phyloP scores from a whole-genome alignment of 2,113 vertebrate species.

The Euleptes europaea region DNA sequence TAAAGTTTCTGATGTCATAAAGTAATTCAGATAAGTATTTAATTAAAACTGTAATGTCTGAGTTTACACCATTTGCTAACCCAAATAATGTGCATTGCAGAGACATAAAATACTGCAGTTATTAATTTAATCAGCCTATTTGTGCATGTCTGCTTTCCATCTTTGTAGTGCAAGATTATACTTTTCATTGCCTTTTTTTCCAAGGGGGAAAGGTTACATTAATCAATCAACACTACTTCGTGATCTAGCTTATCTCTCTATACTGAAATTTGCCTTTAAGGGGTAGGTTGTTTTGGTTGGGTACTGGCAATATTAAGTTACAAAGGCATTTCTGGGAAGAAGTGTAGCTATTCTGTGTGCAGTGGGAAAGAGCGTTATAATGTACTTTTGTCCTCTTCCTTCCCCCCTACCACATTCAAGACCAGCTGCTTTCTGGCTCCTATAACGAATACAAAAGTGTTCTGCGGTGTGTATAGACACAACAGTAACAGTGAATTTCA shows the following conservation, averaged over 20 bases:
- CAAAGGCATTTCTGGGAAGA: conserved; percentile 1
- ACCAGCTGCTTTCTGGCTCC: conserved; percentile 22
- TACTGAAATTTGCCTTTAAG: background rate
- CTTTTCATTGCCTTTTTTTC: background rate
- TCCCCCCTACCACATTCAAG: background rate
- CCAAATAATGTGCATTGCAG: background rate
- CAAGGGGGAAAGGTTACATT: background rate
- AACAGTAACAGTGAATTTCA: background rate
- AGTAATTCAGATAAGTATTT: no score
- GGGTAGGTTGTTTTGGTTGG: background rate
- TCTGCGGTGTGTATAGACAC: background rate
- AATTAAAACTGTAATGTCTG: background rate
- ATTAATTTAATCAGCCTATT: background rate
- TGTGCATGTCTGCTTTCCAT: background rate
- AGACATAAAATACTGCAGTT: background rate
- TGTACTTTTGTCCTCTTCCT: background rate
- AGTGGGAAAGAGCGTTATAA: background rate
- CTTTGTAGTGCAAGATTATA: background rate
- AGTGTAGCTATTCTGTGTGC: background rate
- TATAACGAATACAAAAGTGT: background rate
- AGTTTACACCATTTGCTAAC: background rate
- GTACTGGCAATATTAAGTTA: background rate
- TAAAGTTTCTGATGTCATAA: background rate
- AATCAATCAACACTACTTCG: background rate
- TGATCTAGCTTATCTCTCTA: background rate